Evolutionary conservation across 1,140 invertebrate species (phyloP).

Genomic region (Formica selysi): DNA sequence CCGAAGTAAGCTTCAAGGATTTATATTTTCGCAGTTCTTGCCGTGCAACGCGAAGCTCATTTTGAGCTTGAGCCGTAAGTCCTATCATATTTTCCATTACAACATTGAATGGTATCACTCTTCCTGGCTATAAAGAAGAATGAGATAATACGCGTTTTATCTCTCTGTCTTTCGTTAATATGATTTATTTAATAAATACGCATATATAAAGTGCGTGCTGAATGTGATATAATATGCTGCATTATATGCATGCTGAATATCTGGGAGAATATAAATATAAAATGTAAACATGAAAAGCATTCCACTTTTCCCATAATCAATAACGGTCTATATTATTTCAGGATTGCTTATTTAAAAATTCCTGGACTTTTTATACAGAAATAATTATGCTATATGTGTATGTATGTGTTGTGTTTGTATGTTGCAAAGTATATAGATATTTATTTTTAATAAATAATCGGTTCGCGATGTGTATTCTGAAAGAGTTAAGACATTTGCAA

Average conservation of each 20-base stretch:
- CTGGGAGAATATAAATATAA: too few species aligned
- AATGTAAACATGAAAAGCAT: too few species aligned
- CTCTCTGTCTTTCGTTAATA: too few species aligned
- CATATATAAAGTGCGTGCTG: neutral
- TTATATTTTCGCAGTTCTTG: constrained; percentile 77
- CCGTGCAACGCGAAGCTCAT: constrained; percentile 70
- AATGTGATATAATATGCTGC: neutral
- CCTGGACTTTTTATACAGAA: neutral
- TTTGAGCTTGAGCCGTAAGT: constrained; percentile 72
- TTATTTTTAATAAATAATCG: neutral
- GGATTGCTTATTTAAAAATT: neutral
- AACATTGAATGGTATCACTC: constrained; percentile 74
- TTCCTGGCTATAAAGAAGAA: constrained; percentile 68
- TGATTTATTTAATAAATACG: constrained; percentile 1
- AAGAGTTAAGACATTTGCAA: neutral
- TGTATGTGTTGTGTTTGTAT: too few species aligned
- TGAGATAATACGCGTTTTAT: neutral
- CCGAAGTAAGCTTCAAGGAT: constrained; percentile 73
- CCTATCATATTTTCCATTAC: constrained; percentile 77
- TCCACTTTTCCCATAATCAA: neutral
- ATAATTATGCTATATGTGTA: too few species aligned
- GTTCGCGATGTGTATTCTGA: neutral
- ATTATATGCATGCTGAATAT: too few species aligned
- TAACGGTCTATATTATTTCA: constrained; percentile 4
- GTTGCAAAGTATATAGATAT: neutral